Conservation (phyloP, 2,797 vertebrate species). For the Anguilla pacifica region DNA sequence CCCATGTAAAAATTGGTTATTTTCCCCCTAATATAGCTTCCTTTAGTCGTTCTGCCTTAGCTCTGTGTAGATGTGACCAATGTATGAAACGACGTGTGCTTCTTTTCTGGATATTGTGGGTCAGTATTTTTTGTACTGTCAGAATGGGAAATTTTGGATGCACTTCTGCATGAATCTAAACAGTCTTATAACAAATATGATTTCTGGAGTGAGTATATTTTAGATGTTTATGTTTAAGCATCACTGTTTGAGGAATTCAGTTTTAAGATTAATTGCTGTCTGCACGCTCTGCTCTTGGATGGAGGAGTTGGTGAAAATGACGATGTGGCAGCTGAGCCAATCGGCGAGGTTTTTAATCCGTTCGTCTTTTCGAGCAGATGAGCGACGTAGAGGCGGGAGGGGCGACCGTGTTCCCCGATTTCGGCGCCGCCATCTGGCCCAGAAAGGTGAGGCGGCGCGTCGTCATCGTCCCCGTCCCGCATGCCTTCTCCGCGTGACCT, state of each 20-base stretch:
- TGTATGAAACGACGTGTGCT: background rate
- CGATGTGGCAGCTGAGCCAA: background rate
- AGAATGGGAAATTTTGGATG: background rate
- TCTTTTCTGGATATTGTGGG: background rate
- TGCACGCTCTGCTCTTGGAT: background rate
- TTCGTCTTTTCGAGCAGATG: slow-evolving; percentile 77
- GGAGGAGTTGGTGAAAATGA: background rate
- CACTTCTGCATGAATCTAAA: background rate
- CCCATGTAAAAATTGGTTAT: slow-evolving; percentile 11
- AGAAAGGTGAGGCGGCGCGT: slow-evolving; percentile 78
- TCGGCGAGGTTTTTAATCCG: background rate
- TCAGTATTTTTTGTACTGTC: background rate
- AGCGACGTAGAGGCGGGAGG: slow-evolving; percentile 95
- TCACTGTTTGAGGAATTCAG: background rate
- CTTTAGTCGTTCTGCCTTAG: background rate
- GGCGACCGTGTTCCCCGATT: slow-evolving; percentile 94
- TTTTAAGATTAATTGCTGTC: background rate
- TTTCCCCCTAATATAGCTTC: background rate
- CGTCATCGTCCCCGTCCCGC: background rate
- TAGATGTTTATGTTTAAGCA: background rate
- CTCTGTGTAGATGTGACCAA: background rate
- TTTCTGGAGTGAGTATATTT: background rate
- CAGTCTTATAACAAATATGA: background rate
- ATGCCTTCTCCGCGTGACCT: background rate
- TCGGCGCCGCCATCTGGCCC: slow-evolving; percentile 90